Percentiles rank a stretch among this genome's conserved stretches.
Evolutionary conservation across 2,797 vertebrate genomes (phyloP).

Genomic region (Platalea minor): DNA sequence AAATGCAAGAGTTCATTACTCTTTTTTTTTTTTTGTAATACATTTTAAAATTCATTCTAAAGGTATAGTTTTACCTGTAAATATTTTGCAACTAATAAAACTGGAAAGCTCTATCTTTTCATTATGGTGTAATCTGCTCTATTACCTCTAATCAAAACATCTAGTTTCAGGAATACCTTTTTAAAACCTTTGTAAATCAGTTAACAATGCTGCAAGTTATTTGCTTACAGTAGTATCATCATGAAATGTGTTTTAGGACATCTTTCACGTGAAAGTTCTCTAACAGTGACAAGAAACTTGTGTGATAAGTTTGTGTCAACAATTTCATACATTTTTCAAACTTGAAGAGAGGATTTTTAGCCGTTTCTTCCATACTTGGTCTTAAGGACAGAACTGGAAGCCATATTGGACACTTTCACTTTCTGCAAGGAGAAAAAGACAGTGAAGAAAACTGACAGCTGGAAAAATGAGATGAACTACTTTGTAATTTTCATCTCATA

Average conservation of each 20-base stretch:
- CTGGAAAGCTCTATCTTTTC: background rate
- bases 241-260: background rate
- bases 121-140: background rate
- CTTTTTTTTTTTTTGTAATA: background rate
- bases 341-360: background rate
- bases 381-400: background rate
- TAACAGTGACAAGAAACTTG: background rate
- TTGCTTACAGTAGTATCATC: background rate
- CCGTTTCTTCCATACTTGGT: background rate
- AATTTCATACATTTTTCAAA: background rate
- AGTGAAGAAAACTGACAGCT: background rate
- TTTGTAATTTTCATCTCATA: conserved; percentile 5
- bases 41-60: background rate
- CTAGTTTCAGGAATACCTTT: background rate
- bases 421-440: background rate
- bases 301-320: background rate
- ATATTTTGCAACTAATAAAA: background rate
- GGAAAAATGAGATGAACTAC: background rate
- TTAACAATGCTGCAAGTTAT: background rate
- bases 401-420: background rate
- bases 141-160: background rate
- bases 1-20: background rate
- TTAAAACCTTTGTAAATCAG: background rate
- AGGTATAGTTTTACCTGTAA: background rate
- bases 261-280: background rate